Base-by-base conservation (phyloP, 30 jellyfish, hydroid and myxozoan genomes). In the Chironex yamaguchii region DNA sequence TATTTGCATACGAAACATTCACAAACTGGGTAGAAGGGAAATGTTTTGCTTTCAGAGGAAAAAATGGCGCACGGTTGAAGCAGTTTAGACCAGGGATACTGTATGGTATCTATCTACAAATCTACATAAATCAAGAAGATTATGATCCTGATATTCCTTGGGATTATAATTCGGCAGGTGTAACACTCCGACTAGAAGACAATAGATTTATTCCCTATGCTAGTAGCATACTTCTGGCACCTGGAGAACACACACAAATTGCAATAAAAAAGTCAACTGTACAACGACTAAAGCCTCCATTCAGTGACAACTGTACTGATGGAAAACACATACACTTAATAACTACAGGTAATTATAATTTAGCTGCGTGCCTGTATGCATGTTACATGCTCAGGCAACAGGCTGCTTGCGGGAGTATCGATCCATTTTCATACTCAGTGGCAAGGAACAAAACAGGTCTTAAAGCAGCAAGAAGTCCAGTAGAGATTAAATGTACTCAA, bases 151-250 rank as follows among this genome's bases (percentile, higher is more conserved):
- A 42, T 42, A 42, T 6, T 17, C 58, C 58, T 42, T 42, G 9
- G 9, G 17, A 9, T 42, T 17, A 6, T 42, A 6, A 9, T 42
- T 9, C 58, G 17, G 58, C 58, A 42, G 58, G 58, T 6, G 17
- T 42, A 6, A 17, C 17, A 17, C 9, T 42, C 9, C 13, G 58
- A 6, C 58, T 42, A 6, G 58, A 42, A 9, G 58, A 42, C 9
- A 17, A 6, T 42, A 42, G 9, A 17, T 6, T 17, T 6, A 42
- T 42, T 6, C 58, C 82, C 4, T 52, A 22, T 0, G 1, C 49
- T 4, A 49, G 42, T 1, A 82, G 90, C 2, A 33, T 79, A 4
- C 52, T 64, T 0, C 72, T 68, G 12, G 81, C 62, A 31, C 81
- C 82, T 1, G 82, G 81, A 21, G 71, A 33, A 2, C 33, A 49